These are phyloP conservation scores for Chrysochloris asiatica DNA, from an alignment of 2,113 vertebrate species.

Conservation along the genomic window DNA sequence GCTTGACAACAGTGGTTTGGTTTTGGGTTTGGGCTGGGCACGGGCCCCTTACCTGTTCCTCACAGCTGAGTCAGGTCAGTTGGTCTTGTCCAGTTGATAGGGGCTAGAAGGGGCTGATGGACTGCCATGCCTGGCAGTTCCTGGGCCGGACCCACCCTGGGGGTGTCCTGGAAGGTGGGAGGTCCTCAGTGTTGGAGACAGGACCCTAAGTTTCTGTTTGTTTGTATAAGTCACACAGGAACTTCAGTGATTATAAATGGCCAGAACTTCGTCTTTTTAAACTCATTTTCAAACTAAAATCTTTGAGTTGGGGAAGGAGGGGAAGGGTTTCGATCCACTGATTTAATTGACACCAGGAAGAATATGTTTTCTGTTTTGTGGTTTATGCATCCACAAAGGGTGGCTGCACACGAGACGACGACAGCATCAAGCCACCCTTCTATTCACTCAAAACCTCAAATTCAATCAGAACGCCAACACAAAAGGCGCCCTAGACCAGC, in stretches of 20 bases:
- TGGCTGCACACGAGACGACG: background rate
- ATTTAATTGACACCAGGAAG: too few relatives aligned
- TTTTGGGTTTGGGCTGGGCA: accelerated
- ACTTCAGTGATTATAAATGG: accelerated
- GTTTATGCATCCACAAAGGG: too few relatives aligned
- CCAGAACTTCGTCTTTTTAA: background rate
- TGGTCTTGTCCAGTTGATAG: background rate
- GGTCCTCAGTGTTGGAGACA: accelerated
- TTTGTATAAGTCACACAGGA: accelerated
- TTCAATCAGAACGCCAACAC: background rate
- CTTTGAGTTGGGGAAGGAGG: background rate
- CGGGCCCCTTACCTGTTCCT: accelerated
- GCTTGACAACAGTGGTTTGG: too few relatives aligned
- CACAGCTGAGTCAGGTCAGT: background rate
- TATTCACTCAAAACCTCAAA: background rate
- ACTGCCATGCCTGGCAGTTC: background rate
- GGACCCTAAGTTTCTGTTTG: accelerated
- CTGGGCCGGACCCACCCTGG: accelerated
- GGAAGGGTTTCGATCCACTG: too few relatives aligned
- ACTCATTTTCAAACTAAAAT: background rate
- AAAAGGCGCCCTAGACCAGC: accelerated
- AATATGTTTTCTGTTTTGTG: too few relatives aligned
- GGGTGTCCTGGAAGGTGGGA: background rate
- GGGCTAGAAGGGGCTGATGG: background rate
- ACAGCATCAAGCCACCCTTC: too few relatives aligned